Conservation (phyloP, 2,113 vertebrate genomes). For the Vireo altiloquus region DNA sequence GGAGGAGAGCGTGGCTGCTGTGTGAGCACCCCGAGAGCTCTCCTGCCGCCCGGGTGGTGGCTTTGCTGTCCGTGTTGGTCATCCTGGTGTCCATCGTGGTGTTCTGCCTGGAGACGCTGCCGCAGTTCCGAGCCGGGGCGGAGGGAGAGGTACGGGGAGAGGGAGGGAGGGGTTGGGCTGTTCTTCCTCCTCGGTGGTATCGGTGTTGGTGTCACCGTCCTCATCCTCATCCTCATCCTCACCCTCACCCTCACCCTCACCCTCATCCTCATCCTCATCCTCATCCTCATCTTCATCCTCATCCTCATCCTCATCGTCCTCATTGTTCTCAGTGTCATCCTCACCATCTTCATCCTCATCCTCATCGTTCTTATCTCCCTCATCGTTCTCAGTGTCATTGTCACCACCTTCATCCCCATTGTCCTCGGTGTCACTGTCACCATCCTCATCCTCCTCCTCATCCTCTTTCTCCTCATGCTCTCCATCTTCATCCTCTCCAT, state of each 20-base stretch:
- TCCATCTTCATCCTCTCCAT: no score
- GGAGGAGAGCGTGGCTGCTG: neutral
- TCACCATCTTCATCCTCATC: neutral
- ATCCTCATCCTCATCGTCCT: accelerated
- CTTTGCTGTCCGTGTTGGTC: neutral
- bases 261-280: neutral
- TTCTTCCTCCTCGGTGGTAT: accelerated
- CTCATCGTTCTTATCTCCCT: neutral
- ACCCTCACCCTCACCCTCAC: no score
- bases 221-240: no score
- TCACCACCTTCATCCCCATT: neutral
- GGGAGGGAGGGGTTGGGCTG: no score
- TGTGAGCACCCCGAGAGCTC: neutral
- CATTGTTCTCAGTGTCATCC: no score
- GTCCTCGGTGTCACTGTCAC: neutral
- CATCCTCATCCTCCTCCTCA: neutral
- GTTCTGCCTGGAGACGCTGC: neutral
- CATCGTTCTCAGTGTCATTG: no score
- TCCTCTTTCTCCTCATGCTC: accelerated
- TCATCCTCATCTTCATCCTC: neutral
- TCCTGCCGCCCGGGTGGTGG: neutral
- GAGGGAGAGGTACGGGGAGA: neutral
- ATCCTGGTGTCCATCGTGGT: neutral
- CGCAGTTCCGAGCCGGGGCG: neutral
- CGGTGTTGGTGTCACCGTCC: accelerated